Evolutionary conservation across 2,888 invertebrate genomes (phyloP), one percentile per base, ranked within the genome.

Genomic region (Thecocarcelia acutangulata): DNA sequence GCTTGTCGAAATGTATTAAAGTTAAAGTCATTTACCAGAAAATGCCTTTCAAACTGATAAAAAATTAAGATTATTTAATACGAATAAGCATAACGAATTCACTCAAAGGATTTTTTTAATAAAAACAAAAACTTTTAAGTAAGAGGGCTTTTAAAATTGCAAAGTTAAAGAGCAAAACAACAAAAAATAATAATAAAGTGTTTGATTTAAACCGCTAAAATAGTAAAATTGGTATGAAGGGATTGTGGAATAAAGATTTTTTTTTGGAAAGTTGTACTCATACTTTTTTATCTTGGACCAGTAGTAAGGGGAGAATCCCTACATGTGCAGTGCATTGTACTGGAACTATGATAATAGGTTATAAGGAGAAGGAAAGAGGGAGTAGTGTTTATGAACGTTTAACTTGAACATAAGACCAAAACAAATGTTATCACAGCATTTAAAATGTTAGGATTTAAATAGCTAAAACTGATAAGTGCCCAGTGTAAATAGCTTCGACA

Each of bases 1-100:
- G 82, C 74, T 78, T 82, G 78, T 82, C 82, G 33, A 74, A 82
- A 78, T 66, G 78, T 74, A 82, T 82, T 82, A 82, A 82, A 78
- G 74, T 82, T 75, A 66, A 82, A 82, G 74, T 82, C 78, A 78
- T 59, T 82, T 82, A 78, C 64, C 68, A 74, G 52, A 69, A 77
- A 78, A 77, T 64, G 78, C 59, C 72, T 73, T 78, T 79, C 72
- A 79, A 73, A 79, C 40, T 72, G 78, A 73, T 68, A 68, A 73
- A 66, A 66, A 33, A 42, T 64, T 66, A 48, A 63, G 77, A 73
- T 59, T 37, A 69, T 76, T 76, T 69, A 52, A 66, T 46, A 40
- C 63, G 54, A 46, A 52, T 44, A 44, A 61, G 17, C 42, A 19
- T 3, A 42, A 19, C 33, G 19, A 19, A 13, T 46, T 46, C 15